Evolutionary conservation across 2,797 vertebrate genomes (phyloP).

Genomic region (Sardinella longiceps): DNA sequence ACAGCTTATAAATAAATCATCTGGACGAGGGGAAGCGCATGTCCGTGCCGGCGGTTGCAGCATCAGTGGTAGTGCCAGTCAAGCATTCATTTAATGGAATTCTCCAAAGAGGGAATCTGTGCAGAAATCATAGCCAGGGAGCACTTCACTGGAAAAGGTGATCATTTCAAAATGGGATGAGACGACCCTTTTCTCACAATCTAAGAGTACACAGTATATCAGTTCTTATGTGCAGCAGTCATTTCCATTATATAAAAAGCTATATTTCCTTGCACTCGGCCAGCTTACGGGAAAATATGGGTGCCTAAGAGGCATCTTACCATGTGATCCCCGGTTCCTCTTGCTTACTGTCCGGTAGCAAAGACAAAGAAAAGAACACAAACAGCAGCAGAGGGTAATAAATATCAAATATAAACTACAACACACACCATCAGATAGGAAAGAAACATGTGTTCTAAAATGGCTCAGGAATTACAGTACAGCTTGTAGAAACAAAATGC

Average conservation of each 20-base stretch:
- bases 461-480: neutral
- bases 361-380: constrained; percentile 53
- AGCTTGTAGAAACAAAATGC: neutral
- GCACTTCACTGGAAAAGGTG: constrained; percentile 1
- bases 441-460: neutral
- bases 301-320: constrained; percentile 61
- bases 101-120: neutral
- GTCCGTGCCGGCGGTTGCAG: neutral
- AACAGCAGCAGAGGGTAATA: constrained; percentile 48
- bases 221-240: neutral
- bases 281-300: neutral
- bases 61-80: neutral
- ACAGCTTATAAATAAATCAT: constrained; percentile 35
- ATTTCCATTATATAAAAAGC: neutral
- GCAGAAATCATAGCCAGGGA: neutral
- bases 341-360: constrained; percentile 75
- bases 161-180: neutral
- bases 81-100: constrained; percentile 20
- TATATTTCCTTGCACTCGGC: neutral
- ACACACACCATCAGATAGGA: neutral
- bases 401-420: neutral
- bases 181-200: neutral
- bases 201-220: neutral
- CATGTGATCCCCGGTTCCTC: constrained; percentile 73
- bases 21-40: neutral